Conservation (phyloP, 2,888 invertebrate genomes). For the Therioaphis trifolii region DNA sequence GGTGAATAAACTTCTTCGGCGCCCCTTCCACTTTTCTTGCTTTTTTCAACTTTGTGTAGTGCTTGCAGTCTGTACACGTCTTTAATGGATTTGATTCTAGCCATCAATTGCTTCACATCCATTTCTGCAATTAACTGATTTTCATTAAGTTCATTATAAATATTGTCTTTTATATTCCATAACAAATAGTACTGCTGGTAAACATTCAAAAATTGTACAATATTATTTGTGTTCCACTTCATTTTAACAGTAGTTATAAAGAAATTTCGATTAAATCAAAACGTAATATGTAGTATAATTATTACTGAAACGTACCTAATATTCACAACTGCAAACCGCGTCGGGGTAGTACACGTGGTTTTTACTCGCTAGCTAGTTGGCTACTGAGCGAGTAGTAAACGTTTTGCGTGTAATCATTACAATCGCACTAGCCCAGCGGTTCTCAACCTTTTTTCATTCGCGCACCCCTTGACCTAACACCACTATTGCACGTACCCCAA, state of each 20-base stretch:
- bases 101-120: slow-evolving; percentile 19
- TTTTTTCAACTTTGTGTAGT: slow-evolving; percentile 23
- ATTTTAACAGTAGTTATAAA: slow-evolving; percentile 5
- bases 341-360: too few relatives aligned
- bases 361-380: too few relatives aligned
- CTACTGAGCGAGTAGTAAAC: too few relatives aligned
- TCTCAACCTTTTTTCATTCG: too few relatives aligned
- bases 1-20: slow-evolving; percentile 4
- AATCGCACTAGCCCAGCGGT: too few relatives aligned
- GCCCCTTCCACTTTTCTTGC: slow-evolving; percentile 26
- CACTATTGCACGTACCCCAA: too few relatives aligned
- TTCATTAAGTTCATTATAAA: slow-evolving; percentile 28
- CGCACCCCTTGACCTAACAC: too few relatives aligned
- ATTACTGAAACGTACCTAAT: neutral
- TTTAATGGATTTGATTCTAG: slow-evolving; percentile 14
- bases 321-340: too few relatives aligned
- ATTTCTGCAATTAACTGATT: slow-evolving; percentile 17
- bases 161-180: slow-evolving; percentile 16
- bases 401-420: too few relatives aligned
- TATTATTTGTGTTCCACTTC: slow-evolving; percentile 7
- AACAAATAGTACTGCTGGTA: neutral
- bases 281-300: neutral
- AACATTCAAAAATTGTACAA: slow-evolving; percentile 8
- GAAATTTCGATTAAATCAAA: neutral
- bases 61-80: neutral